phyloP scores from a whole-genome alignment of 2,888 invertebrate species.

The Cerastis leucographa region DNA sequence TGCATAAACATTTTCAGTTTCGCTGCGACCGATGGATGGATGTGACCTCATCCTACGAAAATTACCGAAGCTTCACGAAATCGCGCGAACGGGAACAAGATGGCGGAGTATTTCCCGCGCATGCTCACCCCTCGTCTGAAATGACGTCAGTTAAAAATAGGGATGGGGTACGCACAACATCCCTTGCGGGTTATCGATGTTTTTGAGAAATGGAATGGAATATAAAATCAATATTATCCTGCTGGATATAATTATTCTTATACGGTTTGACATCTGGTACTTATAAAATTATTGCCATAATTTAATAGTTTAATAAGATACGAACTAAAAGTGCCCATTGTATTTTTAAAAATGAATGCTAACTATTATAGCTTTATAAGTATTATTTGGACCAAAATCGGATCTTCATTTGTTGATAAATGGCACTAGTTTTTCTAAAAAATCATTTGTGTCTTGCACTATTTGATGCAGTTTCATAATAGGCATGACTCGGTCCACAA shows the following conservation, averaged over 20 bases:
- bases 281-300: neutral
- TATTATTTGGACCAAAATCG: neutral
- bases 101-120: slow-evolving; percentile 82
- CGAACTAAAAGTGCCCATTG: neutral
- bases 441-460: neutral
- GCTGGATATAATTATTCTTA: neutral
- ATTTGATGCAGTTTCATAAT: neutral
- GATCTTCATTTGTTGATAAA: neutral
- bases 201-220: neutral
- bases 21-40: slow-evolving; percentile 47
- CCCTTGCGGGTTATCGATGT: slow-evolving; percentile 69
- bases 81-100: slow-evolving; percentile 75
- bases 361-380: neutral
- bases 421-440: neutral
- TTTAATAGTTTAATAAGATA: neutral
- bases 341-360: neutral
- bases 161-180: slow-evolving; percentile 68
- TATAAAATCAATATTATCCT: neutral
- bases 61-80: slow-evolving; percentile 70
- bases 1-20: slow-evolving; percentile 25
- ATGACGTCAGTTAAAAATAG: slow-evolving; percentile 81
- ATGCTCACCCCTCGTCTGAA: slow-evolving; percentile 78
- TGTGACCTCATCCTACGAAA: slow-evolving; percentile 70
- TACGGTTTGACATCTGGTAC: neutral
- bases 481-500: slow-evolving; percentile 7